Evolutionary conservation across 2,797 vertebrate species (phyloP).

Genomic region (Gastrophryne carolinensis): DNA sequence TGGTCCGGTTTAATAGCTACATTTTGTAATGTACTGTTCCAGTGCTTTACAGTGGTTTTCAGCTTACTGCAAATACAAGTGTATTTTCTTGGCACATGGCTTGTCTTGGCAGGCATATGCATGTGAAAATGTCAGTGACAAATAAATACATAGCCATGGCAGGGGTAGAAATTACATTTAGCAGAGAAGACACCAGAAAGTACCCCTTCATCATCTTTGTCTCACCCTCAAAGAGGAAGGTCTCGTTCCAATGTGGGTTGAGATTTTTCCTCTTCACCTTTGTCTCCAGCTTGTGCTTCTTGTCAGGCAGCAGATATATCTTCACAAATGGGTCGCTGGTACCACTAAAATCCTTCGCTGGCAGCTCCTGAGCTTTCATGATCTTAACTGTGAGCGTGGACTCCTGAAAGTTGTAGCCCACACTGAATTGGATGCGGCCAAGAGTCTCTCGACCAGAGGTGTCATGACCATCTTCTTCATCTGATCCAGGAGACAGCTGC

Average conservation of each 20-base stretch:
- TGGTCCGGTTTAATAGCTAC: too few species aligned
- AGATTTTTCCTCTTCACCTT: conserved; percentile 99
- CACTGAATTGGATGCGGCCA: conserved; percentile 89
- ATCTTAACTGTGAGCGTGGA: conserved; percentile 97
- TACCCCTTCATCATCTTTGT: too few species aligned
- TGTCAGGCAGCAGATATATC: conserved; percentile 96
- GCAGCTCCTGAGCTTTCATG: conserved; percentile 94
- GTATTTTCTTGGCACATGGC: too few species aligned
- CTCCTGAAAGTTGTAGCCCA: conserved; percentile 98
- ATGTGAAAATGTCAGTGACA: too few species aligned
- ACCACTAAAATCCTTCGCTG: conserved; percentile 96
- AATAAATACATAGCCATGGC: too few species aligned
- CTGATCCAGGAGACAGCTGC: conserved; percentile 93
- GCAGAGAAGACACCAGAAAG: too few species aligned
- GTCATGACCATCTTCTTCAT: conserved; percentile 88
- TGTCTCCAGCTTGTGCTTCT: conserved; percentile 98
- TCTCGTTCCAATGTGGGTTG: conserved; percentile 98
- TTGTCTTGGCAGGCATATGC: too few species aligned
- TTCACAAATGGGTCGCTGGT: conserved; percentile 98
- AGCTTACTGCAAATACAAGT: too few species aligned
- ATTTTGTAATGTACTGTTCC: too few species aligned
- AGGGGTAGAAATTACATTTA: too few species aligned
- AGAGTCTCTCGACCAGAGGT: conserved; percentile 89
- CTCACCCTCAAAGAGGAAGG: conserved; percentile 95
- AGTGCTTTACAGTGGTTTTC: too few species aligned